A percentile compares a stretch with the other conserved stretches of the same genome.
Evolutionary conservation across 1,140 invertebrate species (phyloP).

Genomic region (Drosophila kanapiae): DNA sequence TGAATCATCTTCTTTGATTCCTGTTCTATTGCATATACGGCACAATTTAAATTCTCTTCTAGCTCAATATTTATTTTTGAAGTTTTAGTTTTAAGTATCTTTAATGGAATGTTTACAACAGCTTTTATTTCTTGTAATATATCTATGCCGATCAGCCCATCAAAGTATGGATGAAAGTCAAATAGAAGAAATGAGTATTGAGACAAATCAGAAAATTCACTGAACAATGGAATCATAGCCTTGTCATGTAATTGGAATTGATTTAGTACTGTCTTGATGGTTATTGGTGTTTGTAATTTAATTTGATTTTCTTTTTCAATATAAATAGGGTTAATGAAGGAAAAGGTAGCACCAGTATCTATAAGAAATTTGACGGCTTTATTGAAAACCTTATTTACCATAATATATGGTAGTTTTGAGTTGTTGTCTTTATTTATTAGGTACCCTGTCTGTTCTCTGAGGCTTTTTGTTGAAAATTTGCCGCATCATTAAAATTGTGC

Average conservation of each 20-base stretch:
- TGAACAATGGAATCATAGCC: not conserved
- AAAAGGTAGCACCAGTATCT: slow-evolving; percentile 32
- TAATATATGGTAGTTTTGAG: not conserved
- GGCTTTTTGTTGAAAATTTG: no score
- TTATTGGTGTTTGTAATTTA: slow-evolving; percentile 34
- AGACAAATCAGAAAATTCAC: not conserved
- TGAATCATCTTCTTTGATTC: slow-evolving; percentile 5
- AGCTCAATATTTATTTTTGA: slow-evolving; percentile 3
- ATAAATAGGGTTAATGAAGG: slow-evolving; percentile 19
- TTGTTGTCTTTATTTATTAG: slow-evolving; percentile 14
- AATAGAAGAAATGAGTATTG: not conserved
- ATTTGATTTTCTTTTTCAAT: slow-evolving; percentile 29
- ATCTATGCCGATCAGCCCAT: not conserved
- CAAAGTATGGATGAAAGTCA: not conserved
- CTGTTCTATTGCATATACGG: slow-evolving; percentile 10
- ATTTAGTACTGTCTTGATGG: slow-evolving; percentile 36
- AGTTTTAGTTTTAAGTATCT: not conserved
- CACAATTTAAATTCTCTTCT: slow-evolving; percentile 18
- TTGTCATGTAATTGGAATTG: slow-evolving; percentile 35
- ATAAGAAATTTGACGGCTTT: slow-evolving; percentile 23
- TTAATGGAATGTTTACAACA: not conserved
- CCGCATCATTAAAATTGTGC: not conserved
- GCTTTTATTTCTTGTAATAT: not conserved
- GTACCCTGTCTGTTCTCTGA: no score
- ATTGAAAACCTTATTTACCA: slow-evolving; percentile 16